Evolutionary conservation across 2,797 vertebrate species (phyloP).

Genomic region (Schizopygopsis malacanthus): DNA sequence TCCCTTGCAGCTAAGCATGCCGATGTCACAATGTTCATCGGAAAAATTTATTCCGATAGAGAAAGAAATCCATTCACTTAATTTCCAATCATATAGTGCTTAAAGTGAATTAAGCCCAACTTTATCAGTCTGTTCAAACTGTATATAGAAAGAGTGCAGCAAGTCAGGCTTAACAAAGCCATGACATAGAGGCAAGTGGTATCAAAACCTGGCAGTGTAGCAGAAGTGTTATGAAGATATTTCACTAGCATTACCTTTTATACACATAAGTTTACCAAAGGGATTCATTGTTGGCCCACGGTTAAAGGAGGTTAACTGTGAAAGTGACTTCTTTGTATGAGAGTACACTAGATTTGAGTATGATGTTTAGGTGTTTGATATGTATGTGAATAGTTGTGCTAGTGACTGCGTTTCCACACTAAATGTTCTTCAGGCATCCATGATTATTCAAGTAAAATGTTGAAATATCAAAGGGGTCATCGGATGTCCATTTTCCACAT

Average conservation of each 20-base stretch:
- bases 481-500: no score
- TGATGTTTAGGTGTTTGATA: slow-evolving; percentile 57
- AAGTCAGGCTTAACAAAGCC: slow-evolving; percentile 62
- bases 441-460: slow-evolving; percentile 45
- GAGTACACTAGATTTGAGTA: slow-evolving; percentile 30
- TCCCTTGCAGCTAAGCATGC: slow-evolving; percentile 12
- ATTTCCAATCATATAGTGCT: slow-evolving; percentile 55
- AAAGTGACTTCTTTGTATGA: not conserved
- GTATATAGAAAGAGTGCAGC: slow-evolving; percentile 66
- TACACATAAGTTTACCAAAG: not conserved
- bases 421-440: slow-evolving; percentile 52
- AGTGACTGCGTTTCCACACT: slow-evolving; percentile 16
- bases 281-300: slow-evolving; percentile 46
- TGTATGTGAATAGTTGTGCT: slow-evolving; percentile 27
- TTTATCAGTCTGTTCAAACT: slow-evolving; percentile 46
- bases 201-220: slow-evolving; percentile 71
- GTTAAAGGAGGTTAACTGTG: not conserved
- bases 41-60: not conserved
- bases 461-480: slow-evolving; percentile 22
- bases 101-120: slow-evolving; percentile 40
- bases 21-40: slow-evolving; percentile 1
- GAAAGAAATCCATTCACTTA: not conserved
- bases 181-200: slow-evolving; percentile 62
- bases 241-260: slow-evolving; percentile 55
- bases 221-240: slow-evolving; percentile 60